Base-by-base conservation (phyloP, 2,888 invertebrate species). In the Cerceris rybyensis region DNA sequence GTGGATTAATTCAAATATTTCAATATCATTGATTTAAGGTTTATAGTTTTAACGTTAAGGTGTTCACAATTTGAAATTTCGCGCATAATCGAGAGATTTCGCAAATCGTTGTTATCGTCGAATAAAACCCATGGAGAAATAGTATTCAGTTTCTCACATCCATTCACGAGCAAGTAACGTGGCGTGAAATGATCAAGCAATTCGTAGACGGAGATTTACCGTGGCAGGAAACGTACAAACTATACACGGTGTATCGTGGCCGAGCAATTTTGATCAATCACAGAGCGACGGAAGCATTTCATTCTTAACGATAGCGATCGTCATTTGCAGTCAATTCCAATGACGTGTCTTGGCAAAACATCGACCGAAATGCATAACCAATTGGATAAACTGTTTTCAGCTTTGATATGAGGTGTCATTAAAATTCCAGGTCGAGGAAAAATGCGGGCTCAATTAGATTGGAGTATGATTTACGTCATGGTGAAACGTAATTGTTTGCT, bases 181-280 rank as follows among this genome's bases (percentile, higher is more conserved):
- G 50, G 63, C 50, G 58, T 42, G 58, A 59, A 59, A 59, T 59
- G 58, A 59, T 59, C 41, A 13, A n/a, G 70, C 70, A 64, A 58
- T 70, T 70, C 63, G 46, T 46, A 58, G 57, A 70, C 50, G 42
- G 50, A 28, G 16, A 69, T 50, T 49, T 63, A 70, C 13, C 50
- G 41, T 49, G 9, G 49, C 58, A 67, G 54, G 72, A 72, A 75
- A 65, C 54, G 60, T 7, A 52, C 13, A 59, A 64, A 71, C 71
- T 75, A 61, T 52, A 60, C 65, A 46, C 66, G 55, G 46, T 28
- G 65, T 65, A 71, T 42, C 60, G 71, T 9, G 66, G 14, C 13
- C 42, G 46, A 57, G 16, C 72, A 72, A 63, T 72, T 63, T 54
- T 13, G 52, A 52, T 55, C 58, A 49, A 75, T 67, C 63, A 41